Evolutionary conservation across 2,888 invertebrate genomes (phyloP).

Genomic region (Phasia obesa): DNA sequence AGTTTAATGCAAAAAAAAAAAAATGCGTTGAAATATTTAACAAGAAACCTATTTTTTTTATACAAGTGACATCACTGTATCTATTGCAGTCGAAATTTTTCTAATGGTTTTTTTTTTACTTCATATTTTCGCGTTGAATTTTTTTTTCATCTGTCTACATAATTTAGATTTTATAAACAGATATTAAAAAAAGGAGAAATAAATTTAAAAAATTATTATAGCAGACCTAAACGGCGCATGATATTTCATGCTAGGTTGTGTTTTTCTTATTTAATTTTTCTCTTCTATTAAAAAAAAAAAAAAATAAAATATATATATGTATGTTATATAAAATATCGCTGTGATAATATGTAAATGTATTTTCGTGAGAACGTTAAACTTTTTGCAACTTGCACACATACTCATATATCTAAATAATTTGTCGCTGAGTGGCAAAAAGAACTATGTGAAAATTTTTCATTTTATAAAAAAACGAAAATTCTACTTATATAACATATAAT

Average conservation of each 20-base stretch:
- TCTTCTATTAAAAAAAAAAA: background rate
- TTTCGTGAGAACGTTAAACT: too few relatives aligned
- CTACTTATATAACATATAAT: too few relatives aligned
- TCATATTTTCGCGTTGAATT: background rate
- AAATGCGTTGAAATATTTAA: background rate
- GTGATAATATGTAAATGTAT: too few relatives aligned
- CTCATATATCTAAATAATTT: too few relatives aligned
- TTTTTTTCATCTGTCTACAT: background rate
- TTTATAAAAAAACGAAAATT: too few relatives aligned
- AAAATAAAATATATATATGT: too few relatives aligned
- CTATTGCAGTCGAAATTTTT: slow-evolving; percentile 12
- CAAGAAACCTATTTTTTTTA: background rate
- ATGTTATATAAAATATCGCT: background rate
- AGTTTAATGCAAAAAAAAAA: slow-evolving; percentile 15
- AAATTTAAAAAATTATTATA: slow-evolving; percentile 41
- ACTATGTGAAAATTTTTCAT: too few relatives aligned
- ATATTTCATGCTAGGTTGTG: background rate
- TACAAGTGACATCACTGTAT: slow-evolving; percentile 4
- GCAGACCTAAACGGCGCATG: background rate
- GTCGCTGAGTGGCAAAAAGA: too few relatives aligned
- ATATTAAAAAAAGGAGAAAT: background rate
- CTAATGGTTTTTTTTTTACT: slow-evolving; percentile 21
- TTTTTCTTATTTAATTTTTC: background rate
- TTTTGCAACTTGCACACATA: too few relatives aligned
- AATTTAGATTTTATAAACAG: background rate